A percentile compares a stretch with the other conserved stretches of the same genome.
phyloP scores from a whole-genome alignment of 2,888 invertebrate species.

The Tipula lateralis region DNA sequence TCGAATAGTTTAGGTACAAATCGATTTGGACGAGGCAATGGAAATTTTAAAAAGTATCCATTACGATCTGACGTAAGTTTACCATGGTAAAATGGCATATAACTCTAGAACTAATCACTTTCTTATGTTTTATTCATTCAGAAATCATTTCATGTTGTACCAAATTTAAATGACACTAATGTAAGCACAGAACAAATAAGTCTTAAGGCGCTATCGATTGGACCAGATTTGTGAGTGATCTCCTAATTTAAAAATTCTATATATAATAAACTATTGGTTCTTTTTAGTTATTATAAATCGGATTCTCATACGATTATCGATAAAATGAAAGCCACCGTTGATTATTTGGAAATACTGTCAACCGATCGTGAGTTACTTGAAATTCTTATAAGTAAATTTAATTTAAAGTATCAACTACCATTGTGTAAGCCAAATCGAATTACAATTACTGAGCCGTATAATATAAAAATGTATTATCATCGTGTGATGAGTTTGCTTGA shows the following conservation, averaged over 20 bases:
- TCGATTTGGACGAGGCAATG: neutral
- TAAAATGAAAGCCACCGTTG: neutral
- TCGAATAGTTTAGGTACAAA: neutral
- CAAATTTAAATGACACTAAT: neutral
- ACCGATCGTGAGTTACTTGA: neutral
- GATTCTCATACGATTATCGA: neutral
- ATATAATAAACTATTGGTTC: neutral
- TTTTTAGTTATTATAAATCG: neutral
- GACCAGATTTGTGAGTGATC: neutral
- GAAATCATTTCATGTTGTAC: neutral
- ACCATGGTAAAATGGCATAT: neutral
- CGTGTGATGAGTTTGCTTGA: neutral
- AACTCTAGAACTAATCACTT: neutral
- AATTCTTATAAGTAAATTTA: neutral
- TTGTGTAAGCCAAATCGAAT: neutral
- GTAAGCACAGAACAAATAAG: neutral
- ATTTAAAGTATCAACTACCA: neutral
- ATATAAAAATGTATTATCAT: neutral
- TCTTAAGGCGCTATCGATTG: neutral
- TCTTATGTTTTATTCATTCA: neutral
- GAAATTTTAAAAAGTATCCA: neutral
- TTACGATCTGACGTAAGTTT: neutral
- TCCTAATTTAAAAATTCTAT: neutral
- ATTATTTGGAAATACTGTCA: neutral
- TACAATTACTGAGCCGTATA: neutral